Evolutionary conservation across 2,113 vertebrate species (phyloP), one percentile per base, ranked within the genome.

Genomic region (Stercorarius parasiticus): DNA sequence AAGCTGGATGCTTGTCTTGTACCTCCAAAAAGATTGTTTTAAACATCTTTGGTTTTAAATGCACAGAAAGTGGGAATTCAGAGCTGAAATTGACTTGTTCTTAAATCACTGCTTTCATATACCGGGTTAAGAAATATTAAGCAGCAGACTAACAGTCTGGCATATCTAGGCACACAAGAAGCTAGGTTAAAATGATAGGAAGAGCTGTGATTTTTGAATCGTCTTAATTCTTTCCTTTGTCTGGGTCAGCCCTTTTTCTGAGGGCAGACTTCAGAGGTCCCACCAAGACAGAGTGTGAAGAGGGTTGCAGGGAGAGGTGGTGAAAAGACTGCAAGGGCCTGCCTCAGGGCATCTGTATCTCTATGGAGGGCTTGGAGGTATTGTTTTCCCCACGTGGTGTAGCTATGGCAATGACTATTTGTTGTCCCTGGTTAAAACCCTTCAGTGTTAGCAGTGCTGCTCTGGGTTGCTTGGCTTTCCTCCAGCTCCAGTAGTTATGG

Each of bases 201-300:
- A 67, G 52, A 85, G 15, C 17, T 0, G 0, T 65, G 27, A 27
- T 52, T 84, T 84, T 65, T 20, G 15, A 82, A 15, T 67, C 78
- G 61, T 43, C 21, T 92, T 36, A 30, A 30, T 4, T 18, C 40
- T 92, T 69, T 49, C 18, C 18, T n/a, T 82, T 79, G 42, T 47
- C 38, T 74, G 40, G 42, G 26, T 38, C 36, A 45, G 34, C 32
- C 36, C 27, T 73, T 81, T 64, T 64, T 73, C 45, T 34, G 50
- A 87, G 50, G 59, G 11, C 16, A 43, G 32, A 25, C 27, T 52
- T 82, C 42, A n/a, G 7, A 52, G 32, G 49, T 69, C n/a, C 36
- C 13, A 3, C 0, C 0, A 53, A 62, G 42, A 25, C 30, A 45
- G 4, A 34, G 27, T 29, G 19, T 58, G 45, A 70, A 25, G 13